These are phyloP conservation scores for Hydroisotoma schaefferi DNA, from an alignment of 2,888 invertebrate genomes.

Conservation along the genomic window DNA sequence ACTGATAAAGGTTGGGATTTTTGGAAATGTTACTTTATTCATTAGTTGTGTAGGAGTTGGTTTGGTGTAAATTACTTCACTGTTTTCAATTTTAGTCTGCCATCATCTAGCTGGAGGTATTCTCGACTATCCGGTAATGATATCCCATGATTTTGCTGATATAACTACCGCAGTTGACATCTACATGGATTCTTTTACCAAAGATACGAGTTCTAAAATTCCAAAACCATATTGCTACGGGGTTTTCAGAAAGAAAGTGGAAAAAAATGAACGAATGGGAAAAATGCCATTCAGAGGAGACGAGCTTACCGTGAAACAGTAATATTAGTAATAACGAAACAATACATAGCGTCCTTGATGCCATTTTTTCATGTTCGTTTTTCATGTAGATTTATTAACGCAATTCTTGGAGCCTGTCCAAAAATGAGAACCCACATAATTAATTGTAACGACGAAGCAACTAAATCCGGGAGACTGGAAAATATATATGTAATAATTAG, in stretches of 20 bases:
- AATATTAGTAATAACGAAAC: neutral
- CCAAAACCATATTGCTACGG: slow-evolving; percentile 43
- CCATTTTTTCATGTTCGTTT: neutral
- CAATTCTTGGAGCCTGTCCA: slow-evolving; percentile 37
- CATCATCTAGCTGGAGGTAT: slow-evolving; percentile 45
- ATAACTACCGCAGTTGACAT: slow-evolving; percentile 47
- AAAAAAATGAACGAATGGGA: slow-evolving; percentile 41
- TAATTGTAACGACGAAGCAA: slow-evolving; percentile 45
- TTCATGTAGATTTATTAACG: slow-evolving; percentile 38
- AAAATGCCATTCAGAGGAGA: slow-evolving; percentile 49
- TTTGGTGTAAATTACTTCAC: neutral
- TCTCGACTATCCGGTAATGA: slow-evolving; percentile 45
- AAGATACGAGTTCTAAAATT: slow-evolving; percentile 30
- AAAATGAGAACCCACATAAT: slow-evolving; percentile 46
- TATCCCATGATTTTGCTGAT: slow-evolving; percentile 48
- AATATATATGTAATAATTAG: slow-evolving; percentile 47
- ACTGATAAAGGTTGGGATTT: slow-evolving; percentile 27
- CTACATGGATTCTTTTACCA: slow-evolving; percentile 45
- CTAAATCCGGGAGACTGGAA: slow-evolving; percentile 44
- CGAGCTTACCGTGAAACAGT: slow-evolving; percentile 45
- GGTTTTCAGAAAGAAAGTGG: slow-evolving; percentile 27
- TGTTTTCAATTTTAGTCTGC: slow-evolving; percentile 32
- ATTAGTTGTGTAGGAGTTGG: neutral
- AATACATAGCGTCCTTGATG: neutral
- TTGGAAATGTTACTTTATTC: neutral